Conservation (phyloP, 2,113 vertebrate genomes). For the Aegypius monachus region DNA sequence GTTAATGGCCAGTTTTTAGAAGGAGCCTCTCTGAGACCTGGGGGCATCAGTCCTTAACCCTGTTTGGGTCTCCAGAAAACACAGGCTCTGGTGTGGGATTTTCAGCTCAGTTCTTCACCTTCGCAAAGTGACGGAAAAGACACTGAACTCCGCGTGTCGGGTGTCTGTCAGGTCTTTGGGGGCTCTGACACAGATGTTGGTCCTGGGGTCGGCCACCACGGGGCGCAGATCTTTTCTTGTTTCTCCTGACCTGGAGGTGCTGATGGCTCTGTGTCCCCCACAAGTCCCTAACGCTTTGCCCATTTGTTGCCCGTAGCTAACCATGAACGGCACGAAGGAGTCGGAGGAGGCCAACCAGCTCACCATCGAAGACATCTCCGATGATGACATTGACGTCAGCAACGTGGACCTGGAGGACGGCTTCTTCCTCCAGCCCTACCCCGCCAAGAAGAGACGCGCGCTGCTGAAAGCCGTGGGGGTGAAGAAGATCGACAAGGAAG, state of each 20-base stretch:
- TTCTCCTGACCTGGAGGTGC: neutral
- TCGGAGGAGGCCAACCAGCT: constrained; percentile 83
- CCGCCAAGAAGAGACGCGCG: constrained; percentile 82
- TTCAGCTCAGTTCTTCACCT: neutral
- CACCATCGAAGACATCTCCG: constrained; percentile 86
- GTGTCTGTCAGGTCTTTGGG: neutral
- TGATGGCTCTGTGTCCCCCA: neutral
- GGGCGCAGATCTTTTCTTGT: neutral
- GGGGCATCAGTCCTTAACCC: neutral
- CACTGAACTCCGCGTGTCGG: neutral
- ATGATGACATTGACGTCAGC: constrained; percentile 81
- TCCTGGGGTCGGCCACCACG: neutral
- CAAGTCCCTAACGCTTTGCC: neutral
- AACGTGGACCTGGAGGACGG: constrained; percentile 78
- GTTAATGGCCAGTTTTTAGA: neutral
- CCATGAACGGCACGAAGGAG: constrained; percentile 82
- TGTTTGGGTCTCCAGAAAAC: neutral
- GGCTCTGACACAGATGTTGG: neutral
- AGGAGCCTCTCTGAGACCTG: neutral
- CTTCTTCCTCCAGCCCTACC: constrained; percentile 88
- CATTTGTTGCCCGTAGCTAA: constrained; percentile 72
- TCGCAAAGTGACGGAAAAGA: neutral
- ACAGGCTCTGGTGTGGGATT: neutral
- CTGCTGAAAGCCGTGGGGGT: constrained; percentile 88
- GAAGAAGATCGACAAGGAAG: constrained; percentile 92